A percentile compares a stretch with the other conserved stretches of the same genome.
Conservation (phyloP, 2,113 vertebrate species). For the Anguilla japonica region DNA sequence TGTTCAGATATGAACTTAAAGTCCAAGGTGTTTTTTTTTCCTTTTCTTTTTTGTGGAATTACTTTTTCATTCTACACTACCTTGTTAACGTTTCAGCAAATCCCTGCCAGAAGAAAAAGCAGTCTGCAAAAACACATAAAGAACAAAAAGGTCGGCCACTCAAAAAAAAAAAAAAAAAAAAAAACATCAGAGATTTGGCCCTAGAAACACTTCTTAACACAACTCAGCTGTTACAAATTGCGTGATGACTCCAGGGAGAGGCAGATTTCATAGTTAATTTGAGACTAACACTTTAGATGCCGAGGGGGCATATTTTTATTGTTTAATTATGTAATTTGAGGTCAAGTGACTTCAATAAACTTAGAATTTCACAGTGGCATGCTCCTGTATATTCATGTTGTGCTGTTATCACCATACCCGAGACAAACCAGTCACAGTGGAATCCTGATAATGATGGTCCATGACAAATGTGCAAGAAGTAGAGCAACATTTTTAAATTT, state of each 20-base stretch:
- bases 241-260: constrained; percentile 16
- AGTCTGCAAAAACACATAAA: background rate
- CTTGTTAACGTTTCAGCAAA: background rate
- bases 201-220: constrained; percentile 6
- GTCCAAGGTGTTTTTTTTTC: background rate
- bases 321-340: constrained; percentile 24
- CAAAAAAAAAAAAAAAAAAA: background rate
- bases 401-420: background rate
- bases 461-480: background rate
- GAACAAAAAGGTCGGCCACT: background rate
- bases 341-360: constrained; percentile 23
- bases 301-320: constrained; percentile 24
- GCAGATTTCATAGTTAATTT: constrained; percentile 30
- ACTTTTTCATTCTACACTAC: background rate
- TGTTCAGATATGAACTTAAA: background rate
- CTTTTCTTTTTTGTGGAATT: background rate
- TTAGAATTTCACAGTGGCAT: constrained; percentile 28
- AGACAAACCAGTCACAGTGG: background rate
- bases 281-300: constrained; percentile 9
- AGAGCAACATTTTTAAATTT: background rate
- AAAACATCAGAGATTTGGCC: background rate
- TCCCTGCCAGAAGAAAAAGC: background rate
- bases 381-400: constrained; percentile 30
- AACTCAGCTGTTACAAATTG: constrained; percentile 38
- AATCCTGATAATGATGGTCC: background rate